These are phyloP conservation scores for Tenualosa thibaudeaui DNA, from an alignment of 2,797 vertebrate genomes.

Conservation along the genomic window DNA sequence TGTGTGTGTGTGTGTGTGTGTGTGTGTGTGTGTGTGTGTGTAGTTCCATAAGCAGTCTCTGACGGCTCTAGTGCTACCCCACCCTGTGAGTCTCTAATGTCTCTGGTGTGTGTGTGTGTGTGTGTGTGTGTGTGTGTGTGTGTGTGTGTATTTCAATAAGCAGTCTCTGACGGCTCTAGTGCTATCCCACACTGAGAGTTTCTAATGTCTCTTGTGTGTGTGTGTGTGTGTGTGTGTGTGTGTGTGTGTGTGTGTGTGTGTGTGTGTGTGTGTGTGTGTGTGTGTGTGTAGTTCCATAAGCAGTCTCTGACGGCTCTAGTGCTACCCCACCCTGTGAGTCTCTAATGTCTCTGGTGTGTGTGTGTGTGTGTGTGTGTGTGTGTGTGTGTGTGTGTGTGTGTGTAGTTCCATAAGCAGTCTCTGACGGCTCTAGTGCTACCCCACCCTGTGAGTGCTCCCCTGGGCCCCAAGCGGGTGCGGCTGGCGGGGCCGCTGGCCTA, in stretches of 20 bases:
- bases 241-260: background rate
- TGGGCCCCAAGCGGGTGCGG: conserved; percentile 91
- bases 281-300: conserved; percentile 8
- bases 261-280: background rate
- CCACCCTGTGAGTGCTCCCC: conserved; percentile 91
- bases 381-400: conserved; percentile 13
- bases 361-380: conserved; percentile 17
- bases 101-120: too few relatives aligned
- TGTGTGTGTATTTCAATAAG: conserved; percentile 87
- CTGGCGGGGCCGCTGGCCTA: conserved; percentile 91
- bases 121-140: too few relatives aligned
- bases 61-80: too few relatives aligned
- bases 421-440: conserved; percentile 92
- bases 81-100: too few relatives aligned
- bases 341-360: conserved; percentile 67
- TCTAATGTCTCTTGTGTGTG: conserved; percentile 42
- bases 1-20: conserved; percentile 1
- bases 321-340: conserved; percentile 92
- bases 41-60: background rate
- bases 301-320: conserved; percentile 82
- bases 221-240: too few relatives aligned
- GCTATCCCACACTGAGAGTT: conserved; percentile 29
- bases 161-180: conserved; percentile 66
- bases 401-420: conserved; percentile 95
- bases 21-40: conserved; percentile 11